Conservation (phyloP, 1,140 invertebrate species). For the Charaxes varanes region DNA sequence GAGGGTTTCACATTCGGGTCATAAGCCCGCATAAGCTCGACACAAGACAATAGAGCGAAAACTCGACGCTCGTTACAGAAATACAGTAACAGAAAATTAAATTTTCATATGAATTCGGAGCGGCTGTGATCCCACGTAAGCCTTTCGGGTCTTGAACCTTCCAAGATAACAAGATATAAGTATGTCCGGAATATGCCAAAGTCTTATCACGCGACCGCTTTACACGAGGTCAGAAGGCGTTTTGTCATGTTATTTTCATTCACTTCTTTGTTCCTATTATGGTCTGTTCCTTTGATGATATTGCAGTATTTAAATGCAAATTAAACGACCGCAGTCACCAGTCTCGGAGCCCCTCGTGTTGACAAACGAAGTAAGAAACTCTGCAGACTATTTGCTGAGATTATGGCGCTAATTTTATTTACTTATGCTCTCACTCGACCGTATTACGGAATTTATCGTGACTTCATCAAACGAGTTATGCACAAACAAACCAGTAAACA, state of each 20-base stretch:
- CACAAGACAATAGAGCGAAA: constrained; percentile 56
- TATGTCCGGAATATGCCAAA: constrained; percentile 34
- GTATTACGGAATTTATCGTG: background rate
- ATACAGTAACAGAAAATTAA: constrained; percentile 64
- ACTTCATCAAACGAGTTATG: no score
- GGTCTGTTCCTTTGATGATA: constrained; percentile 40
- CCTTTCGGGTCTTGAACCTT: constrained; percentile 42
- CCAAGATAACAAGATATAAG: constrained; percentile 55
- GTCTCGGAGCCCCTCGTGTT: constrained; percentile 28
- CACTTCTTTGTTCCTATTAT: constrained; percentile 40
- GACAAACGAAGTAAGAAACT: constrained; percentile 37
- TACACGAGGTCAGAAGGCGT: constrained; percentile 49
- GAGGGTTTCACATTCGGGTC: constrained; percentile 51
- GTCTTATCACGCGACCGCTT: constrained; percentile 42
- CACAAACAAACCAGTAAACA: no score
- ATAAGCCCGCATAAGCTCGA: constrained; percentile 62
- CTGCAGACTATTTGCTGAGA: constrained; percentile 36
- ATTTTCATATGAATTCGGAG: constrained; percentile 63
- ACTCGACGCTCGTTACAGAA: constrained; percentile 50
- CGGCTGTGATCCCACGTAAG: constrained; percentile 56
- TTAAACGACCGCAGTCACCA: constrained; percentile 27
- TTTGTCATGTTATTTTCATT: constrained; percentile 50
- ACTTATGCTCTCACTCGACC: constrained; percentile 23
- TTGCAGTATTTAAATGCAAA: constrained; percentile 51
- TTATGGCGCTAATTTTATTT: constrained; percentile 43